Conservation (phyloP, 2,113 vertebrate species). For the Colinus virginianus region DNA sequence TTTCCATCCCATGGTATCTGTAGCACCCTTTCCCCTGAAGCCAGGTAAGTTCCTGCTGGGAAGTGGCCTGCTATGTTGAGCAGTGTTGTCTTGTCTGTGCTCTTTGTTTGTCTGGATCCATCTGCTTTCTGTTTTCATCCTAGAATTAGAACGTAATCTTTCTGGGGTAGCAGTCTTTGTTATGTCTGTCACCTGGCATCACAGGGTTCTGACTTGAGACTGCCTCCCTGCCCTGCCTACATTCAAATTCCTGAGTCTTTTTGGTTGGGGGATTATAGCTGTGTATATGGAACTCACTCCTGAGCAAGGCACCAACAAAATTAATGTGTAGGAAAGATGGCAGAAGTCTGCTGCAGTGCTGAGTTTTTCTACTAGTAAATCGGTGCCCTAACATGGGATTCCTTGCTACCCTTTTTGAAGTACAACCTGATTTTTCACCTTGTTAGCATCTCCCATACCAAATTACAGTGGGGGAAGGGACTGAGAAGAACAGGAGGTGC, state of each 20-base stretch:
- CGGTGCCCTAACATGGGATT: not conserved
- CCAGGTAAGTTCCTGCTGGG: slow-evolving; percentile 58
- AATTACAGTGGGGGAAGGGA: not conserved
- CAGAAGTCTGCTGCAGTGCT: not conserved
- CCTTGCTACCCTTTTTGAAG: not conserved
- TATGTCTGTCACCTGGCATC: slow-evolving; percentile 2
- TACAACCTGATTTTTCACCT: not conserved
- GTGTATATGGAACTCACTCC: not conserved
- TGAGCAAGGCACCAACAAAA: slow-evolving; percentile 15
- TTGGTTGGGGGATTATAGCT: not conserved
- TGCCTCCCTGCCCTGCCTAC: not conserved
- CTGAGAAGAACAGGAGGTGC: not conserved
- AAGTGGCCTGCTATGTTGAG: slow-evolving; percentile 43
- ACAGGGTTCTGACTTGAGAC: slow-evolving; percentile 24
- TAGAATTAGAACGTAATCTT: not conserved
- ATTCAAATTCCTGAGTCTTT: slow-evolving; percentile 6
- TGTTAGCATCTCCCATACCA: not conserved
- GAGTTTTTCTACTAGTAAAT: not conserved
- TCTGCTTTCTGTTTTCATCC: slow-evolving; percentile 61
- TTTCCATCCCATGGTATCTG: slow-evolving; percentile 34
- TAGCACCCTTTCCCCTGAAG: slow-evolving; percentile 34
- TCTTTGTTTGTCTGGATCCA: slow-evolving; percentile 42
- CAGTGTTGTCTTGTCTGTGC: slow-evolving; percentile 57
- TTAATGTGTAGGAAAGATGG: not conserved
- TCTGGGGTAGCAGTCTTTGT: not conserved